These are phyloP conservation scores for Phenganax marumi DNA, from an alignment of 92 coral and sea anemone species.

Conservation along the genomic window DNA sequence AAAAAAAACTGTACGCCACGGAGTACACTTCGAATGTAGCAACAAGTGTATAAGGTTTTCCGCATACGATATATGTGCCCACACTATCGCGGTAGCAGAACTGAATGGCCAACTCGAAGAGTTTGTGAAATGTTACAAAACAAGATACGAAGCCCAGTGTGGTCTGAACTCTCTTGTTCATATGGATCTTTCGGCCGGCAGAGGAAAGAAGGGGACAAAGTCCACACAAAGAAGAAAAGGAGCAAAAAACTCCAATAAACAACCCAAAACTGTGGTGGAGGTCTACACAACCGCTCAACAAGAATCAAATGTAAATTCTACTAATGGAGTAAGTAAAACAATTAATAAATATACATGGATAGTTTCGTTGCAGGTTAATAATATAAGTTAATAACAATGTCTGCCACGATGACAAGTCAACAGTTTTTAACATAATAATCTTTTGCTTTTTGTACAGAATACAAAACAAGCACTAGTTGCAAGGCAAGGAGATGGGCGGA, in stretches of 20 bases:
- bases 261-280: constrained; percentile 35
- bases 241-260: constrained; percentile 37
- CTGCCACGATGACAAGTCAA: no score
- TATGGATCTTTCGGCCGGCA: constrained; percentile 47
- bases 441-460: no score
- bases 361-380: no score
- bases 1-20: constrained; percentile 3
- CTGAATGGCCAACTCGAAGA: constrained; percentile 30
- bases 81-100: constrained; percentile 51
- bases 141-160: constrained; percentile 24
- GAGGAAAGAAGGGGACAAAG: constrained; percentile 39
- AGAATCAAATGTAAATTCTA: background rate
- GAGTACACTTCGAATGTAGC: constrained; percentile 32
- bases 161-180: constrained; percentile 30
- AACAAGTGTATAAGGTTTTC: constrained; percentile 29
- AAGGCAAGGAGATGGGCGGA: no score
- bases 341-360: no score
- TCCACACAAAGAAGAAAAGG: constrained; percentile 50
- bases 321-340: constrained; percentile 22
- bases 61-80: constrained; percentile 41
- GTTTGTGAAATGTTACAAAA: constrained; percentile 31
- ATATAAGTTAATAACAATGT: no score
- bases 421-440: no score
- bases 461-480: no score
- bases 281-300: constrained; percentile 2